Evolutionary conservation across 2,113 vertebrate genomes (phyloP), one percentile per base, ranked within the genome.

Genomic region (Pampusana beccarii): DNA sequence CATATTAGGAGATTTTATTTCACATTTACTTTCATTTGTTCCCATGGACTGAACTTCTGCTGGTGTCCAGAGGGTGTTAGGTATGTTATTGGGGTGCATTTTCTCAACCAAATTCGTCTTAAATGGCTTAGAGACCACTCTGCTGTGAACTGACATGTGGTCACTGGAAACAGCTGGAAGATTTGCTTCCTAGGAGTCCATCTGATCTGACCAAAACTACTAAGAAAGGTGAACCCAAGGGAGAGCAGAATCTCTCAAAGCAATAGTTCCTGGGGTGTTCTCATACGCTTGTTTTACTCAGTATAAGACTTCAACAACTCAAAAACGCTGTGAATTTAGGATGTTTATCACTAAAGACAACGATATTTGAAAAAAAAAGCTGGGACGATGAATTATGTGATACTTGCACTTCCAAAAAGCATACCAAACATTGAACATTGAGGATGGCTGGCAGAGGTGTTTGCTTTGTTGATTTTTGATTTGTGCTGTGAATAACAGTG

Each of bases 291-390:
- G 34, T 73, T 94, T 94, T 65, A 87, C 19, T 53, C 12, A 7
- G 9, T 13, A 7, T 44, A 82, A 67, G 33, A 33, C 10, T 81
- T 71, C 6, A 64, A 48, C 0, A 0, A 69, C 51, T 57, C 36
- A 58, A 71, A 73, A n/a, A 6, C 21, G 3, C 16, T 61, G 24
- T 54, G 31, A 87, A 57, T 75, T 74, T 60, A 75, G 48, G 38
- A 83, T 5, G 3, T 28, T 87, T 36, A 84, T 13, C 44, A 33
- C 51, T 77, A 66, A 94, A 54, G 21, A 33, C 11, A 77, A 19
- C 18, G 2, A 1, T 31, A 34, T 69, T 62, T 71, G 25, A 26
- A 85, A 57, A 74, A 57, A 75, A 64, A 82, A 82, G 3, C 2
- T 38, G 8, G 9, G 16, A 28, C 50, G 16, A 79, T 70, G 3